These are phyloP conservation scores for Agrenia bidenticulata DNA, from an alignment of 2,888 invertebrate genomes.

Conservation along the genomic window DNA sequence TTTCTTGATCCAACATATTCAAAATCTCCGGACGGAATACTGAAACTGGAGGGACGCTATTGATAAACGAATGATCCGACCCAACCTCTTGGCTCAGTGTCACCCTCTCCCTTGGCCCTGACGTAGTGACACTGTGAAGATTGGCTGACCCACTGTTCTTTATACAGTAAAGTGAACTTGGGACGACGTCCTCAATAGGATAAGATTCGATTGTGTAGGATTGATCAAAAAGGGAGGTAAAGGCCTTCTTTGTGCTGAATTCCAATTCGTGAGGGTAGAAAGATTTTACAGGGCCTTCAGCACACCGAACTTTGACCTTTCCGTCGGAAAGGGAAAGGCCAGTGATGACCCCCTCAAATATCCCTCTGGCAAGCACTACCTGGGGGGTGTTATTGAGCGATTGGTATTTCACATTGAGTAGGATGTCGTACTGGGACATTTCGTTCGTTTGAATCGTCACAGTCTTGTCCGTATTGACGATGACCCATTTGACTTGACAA, in stretches of 20 bases:
- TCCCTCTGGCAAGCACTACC: slow-evolving; percentile 1
- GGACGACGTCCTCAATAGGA: no score
- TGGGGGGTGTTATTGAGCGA: neutral
- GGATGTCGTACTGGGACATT: slow-evolving; percentile 13
- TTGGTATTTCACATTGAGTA: neutral
- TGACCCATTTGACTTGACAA: slow-evolving; percentile 9
- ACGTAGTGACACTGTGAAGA: neutral
- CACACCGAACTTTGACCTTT: slow-evolving; percentile 13
- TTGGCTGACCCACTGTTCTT: neutral
- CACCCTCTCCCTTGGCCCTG: no score
- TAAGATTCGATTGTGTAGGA: no score
- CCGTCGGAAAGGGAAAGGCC: neutral
- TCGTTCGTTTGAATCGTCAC: neutral
- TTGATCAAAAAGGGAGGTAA: no score
- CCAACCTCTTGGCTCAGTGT: no score
- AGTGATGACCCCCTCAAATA: slow-evolving; percentile 10
- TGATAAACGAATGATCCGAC: no score
- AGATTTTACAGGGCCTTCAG: slow-evolving; percentile 13
- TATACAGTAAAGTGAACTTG: neutral
- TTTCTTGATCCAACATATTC: no score
- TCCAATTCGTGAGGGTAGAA: slow-evolving; percentile 10
- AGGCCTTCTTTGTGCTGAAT: slow-evolving; percentile 3
- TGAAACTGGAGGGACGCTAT: no score
- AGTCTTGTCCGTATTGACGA: neutral
- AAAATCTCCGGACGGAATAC: no score